These are phyloP conservation scores for Trematomus loennbergii DNA, from an alignment of 2,113 vertebrate species.

Conservation along the genomic window DNA sequence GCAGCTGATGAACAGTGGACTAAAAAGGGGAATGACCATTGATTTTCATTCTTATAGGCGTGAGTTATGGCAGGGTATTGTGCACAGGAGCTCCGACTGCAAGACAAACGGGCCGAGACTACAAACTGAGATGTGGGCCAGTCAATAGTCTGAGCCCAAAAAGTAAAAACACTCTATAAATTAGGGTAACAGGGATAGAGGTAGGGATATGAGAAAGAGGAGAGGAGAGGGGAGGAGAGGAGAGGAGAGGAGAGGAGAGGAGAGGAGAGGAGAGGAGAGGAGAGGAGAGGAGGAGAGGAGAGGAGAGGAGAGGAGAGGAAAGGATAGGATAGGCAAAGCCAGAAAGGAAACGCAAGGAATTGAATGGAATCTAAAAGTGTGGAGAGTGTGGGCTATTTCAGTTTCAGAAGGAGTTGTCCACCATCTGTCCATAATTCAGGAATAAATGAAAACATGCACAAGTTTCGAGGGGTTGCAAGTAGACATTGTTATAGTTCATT, in stretches of 20 bases:
- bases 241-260: neutral
- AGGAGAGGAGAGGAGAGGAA: neutral
- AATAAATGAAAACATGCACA: too few relatives aligned
- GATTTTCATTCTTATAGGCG: constrained; percentile 67
- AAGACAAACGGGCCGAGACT: constrained; percentile 66
- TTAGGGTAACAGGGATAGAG: neutral
- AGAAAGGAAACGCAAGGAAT: neutral
- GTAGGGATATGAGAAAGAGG: neutral
- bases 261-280: neutral
- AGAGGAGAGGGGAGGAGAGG: neutral
- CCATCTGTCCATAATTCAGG: constrained; percentile 25
- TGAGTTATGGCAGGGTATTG: constrained; percentile 68
- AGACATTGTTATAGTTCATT: neutral
- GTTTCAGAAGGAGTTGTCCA: constrained; percentile 23
- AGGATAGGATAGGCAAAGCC: neutral
- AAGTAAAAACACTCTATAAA: constrained; percentile 44
- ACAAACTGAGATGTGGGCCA: constrained; percentile 70
- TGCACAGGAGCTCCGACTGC: constrained; percentile 48
- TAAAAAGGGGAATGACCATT: constrained; percentile 69
- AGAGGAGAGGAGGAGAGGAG: neutral
- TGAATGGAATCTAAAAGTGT: neutral
- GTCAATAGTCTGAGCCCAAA: constrained; percentile 57
- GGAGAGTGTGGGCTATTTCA: constrained; percentile 12
- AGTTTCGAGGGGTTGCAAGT: neutral
- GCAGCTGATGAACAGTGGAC: constrained; percentile 60